A percentile compares a stretch with the other conserved stretches of the same genome.
These are phyloP conservation scores for Pyrrhura leucotis DNA, from an alignment of 2,797 vertebrate genomes.

Conservation along the genomic window DNA sequence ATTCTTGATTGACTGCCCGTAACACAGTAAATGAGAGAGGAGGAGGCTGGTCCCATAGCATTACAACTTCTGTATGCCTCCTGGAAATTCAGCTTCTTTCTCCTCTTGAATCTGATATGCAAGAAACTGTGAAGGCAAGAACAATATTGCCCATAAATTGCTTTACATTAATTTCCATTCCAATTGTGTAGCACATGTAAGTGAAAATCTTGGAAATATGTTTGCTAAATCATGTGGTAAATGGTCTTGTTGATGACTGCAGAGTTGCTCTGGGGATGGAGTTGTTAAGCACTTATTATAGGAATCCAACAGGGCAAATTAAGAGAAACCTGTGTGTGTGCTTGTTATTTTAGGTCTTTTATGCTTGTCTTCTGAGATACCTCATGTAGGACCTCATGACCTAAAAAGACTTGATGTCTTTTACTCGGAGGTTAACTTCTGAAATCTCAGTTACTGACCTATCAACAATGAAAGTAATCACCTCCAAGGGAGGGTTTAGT, in stretches of 20 bases:
- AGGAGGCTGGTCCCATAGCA: not conserved
- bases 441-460: constrained; percentile 73
- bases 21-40: not conserved
- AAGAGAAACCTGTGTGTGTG: constrained; percentile 78
- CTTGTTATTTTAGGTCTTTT: constrained; percentile 79
- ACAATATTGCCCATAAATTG: constrained; percentile 1
- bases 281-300: constrained; percentile 80
- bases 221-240: constrained; percentile 83
- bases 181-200: constrained; percentile 47
- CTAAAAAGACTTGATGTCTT: constrained; percentile 70
- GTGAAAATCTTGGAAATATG: constrained; percentile 74
- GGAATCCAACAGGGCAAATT: constrained; percentile 82
- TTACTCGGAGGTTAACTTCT: constrained; percentile 70
- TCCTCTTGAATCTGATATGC: not conserved
- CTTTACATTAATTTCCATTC: constrained; percentile 56
- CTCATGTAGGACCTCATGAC: constrained; percentile 67
- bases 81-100: not conserved
- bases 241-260: constrained; percentile 81
- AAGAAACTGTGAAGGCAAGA: constrained; percentile 6
- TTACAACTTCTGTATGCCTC: not conserved
- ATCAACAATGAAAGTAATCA: constrained; percentile 69
- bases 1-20: not conserved
- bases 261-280: constrained; percentile 74
- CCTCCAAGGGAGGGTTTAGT: constrained; percentile 52
- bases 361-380: constrained; percentile 65